These are phyloP conservation scores for Brachyopa scutellaris DNA, from an alignment of 2,888 invertebrate species.

Conservation along the genomic window DNA sequence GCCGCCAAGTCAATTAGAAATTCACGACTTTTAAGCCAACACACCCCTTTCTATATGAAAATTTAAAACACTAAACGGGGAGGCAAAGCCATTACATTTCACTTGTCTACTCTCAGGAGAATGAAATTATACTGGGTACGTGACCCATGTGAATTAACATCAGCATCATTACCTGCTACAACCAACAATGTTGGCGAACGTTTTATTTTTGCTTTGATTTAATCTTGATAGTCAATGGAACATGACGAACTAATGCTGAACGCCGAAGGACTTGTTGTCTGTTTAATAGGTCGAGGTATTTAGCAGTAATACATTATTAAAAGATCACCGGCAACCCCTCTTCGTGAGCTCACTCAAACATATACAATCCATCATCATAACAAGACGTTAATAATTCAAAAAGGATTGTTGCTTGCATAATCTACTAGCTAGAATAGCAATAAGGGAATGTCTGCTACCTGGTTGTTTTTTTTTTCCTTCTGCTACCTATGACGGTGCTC, in stretches of 20 bases:
- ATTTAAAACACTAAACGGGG: not conserved
- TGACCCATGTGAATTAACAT: constrained; percentile 59
- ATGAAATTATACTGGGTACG: constrained; percentile 25
- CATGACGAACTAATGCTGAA: constrained; percentile 41
- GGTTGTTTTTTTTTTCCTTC: not conserved
- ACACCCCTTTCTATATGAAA: not conserved
- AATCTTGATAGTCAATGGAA: constrained; percentile 60
- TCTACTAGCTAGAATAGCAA: constrained; percentile 59
- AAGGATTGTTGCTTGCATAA: constrained; percentile 72
- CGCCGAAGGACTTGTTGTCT: constrained; percentile 48
- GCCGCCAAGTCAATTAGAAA: not conserved
- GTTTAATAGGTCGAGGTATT: constrained; percentile 75
- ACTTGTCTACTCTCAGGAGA: constrained; percentile 38
- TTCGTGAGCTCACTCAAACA: constrained; percentile 33
- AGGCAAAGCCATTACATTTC: too few relatives aligned
- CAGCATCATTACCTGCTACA: constrained; percentile 35
- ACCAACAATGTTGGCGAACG: not conserved
- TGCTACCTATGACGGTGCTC: constrained; percentile 57
- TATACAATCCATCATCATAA: constrained; percentile 69
- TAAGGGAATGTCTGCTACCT: constrained; percentile 59
- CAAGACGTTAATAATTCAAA: constrained; percentile 70
- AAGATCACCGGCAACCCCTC: constrained; percentile 59
- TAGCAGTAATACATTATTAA: constrained; percentile 78
- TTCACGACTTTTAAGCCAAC: not conserved
- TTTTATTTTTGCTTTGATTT: constrained; percentile 55